Base-by-base conservation (phyloP, 2,113 vertebrate genomes). In the Pangasianodon gigas region DNA sequence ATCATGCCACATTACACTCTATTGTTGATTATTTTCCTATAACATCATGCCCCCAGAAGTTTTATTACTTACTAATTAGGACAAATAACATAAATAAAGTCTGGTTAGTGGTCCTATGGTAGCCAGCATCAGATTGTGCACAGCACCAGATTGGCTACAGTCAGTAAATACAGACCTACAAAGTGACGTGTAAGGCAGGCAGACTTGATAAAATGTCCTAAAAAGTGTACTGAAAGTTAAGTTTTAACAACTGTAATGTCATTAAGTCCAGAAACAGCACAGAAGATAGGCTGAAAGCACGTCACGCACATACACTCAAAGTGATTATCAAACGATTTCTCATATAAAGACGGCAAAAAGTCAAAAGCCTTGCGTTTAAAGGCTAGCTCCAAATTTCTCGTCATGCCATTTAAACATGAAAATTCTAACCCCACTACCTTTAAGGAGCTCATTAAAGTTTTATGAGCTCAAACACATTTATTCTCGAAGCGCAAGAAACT, bases 361-460 rank as follows among this genome's bases (percentile, higher is more conserved):
- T 87, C 9, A 32, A 32, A 51, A 80, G 56, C 7, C 14, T 67
- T n/a, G 51, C 24, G 54, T 54, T 83, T 46, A 37, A 56, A 89
- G 24, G 1, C 69, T 21, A 32, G 29, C 10, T 79, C 41, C 56
- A 19, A 46, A 48, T 84, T 84, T 74, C 81, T 89, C 32, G 5
- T 60, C 26, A 60, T 21, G 37, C 81, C 71, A 62, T 60, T 88
- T 82, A 67, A 51, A 67, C 60, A 88, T 67, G 46, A 52, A 41
- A 88, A 81, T 37, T 52, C 46, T 7, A 79, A 51, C 74, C 87
- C 74, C 29, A 24, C 4, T 60, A 81, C 56, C 87, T 80, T 88
- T 80, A 51, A 88, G 29, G 41, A 80, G 87, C 29, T 88, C 75
- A 88, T 89, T 89, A 74, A 60, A 46, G 44, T 85, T 18, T 82